Evolutionary conservation across 2,888 invertebrate species (phyloP).

Genomic region (Synergus gifuensis): DNA sequence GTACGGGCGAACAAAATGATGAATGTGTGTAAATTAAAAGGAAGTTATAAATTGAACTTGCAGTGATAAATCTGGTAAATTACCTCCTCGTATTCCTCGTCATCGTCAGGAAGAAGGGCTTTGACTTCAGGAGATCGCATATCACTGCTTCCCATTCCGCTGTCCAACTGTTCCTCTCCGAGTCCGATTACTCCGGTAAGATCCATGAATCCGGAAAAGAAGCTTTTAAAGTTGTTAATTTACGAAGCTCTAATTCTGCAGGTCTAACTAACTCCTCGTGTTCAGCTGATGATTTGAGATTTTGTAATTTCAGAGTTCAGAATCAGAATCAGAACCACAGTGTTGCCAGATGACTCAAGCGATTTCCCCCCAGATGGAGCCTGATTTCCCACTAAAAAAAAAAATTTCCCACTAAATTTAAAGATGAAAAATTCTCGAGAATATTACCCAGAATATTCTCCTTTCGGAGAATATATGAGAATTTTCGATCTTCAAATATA

Average conservation of each 20-base stretch:
- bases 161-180: conserved; percentile 64
- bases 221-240: neutral
- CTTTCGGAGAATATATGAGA: no score
- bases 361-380: no score
- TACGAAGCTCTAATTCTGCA: neutral
- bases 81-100: conserved; percentile 72
- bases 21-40: neutral
- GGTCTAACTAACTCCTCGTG: no score
- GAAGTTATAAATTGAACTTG: conserved; percentile 19
- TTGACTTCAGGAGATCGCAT: conserved; percentile 73
- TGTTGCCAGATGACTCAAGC: no score
- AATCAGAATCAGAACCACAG: no score
- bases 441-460: no score
- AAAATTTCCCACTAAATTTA: no score
- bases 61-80: neutral
- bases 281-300: neutral
- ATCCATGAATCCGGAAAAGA: neutral
- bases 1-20: neutral
- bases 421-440: no score
- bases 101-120: conserved; percentile 70
- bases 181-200: conserved; percentile 62
- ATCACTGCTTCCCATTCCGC: conserved; percentile 74
- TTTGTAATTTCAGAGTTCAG: neutral
- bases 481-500: no score
- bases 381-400: no score